phyloP scores from a whole-genome alignment of 2,888 invertebrate species.

The Lycaena phlaeas region DNA sequence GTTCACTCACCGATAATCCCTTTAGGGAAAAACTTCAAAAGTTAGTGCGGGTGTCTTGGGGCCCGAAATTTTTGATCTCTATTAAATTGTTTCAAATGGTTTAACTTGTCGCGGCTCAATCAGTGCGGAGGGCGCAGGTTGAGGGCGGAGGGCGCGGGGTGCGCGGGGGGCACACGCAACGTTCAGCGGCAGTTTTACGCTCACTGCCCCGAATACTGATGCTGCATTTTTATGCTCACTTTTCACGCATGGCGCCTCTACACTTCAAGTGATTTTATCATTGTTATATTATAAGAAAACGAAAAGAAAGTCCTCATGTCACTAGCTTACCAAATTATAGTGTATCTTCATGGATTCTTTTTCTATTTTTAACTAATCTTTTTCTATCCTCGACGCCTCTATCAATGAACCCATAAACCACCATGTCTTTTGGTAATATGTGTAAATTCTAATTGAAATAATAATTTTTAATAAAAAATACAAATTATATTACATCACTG shows the following conservation, averaged over 20 bases:
- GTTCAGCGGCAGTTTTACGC: constrained; percentile 37
- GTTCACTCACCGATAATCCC: constrained; percentile 65
- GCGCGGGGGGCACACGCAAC: too few relatives aligned
- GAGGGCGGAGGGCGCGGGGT: constrained; percentile 47
- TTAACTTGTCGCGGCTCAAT: constrained; percentile 74
- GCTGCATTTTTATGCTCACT: constrained; percentile 26
- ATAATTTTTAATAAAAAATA: too few relatives aligned
- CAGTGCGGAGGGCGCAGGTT: constrained; percentile 50
- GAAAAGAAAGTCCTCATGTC: too few relatives aligned
- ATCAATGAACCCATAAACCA: too few relatives aligned
- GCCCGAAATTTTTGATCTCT: constrained; percentile 70
- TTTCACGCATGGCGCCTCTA: constrained; percentile 18
- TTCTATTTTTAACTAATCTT: too few relatives aligned
- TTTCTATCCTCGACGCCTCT: too few relatives aligned
- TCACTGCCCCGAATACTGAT: constrained; percentile 46
- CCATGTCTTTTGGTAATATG: too few relatives aligned
- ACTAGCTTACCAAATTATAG: too few relatives aligned
- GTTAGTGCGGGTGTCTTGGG: constrained; percentile 66
- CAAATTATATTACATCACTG: too few relatives aligned
- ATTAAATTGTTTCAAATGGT: constrained; percentile 74
- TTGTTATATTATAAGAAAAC: constrained; percentile 10
- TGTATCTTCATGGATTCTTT: too few relatives aligned
- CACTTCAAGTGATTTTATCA: constrained; percentile 10
- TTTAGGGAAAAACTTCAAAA: constrained; percentile 73
- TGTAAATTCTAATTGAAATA: too few relatives aligned